Evolutionary conservation across 2,113 vertebrate species (phyloP).

Genomic region (Platysteira castanea): DNA sequence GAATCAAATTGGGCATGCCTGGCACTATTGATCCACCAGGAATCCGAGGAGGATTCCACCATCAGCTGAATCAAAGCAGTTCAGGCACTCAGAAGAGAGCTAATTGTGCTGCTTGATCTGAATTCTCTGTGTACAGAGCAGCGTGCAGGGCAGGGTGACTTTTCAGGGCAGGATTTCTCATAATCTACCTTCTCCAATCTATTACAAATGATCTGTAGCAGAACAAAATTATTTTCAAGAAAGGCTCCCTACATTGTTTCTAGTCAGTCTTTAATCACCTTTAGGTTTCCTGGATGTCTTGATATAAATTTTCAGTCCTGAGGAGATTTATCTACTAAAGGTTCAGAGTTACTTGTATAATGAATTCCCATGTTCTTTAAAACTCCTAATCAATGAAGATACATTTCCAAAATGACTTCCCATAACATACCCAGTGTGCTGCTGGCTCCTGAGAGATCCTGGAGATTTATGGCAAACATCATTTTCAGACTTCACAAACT

Average conservation of each 20-base stretch:
- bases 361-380: background rate
- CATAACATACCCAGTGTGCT: background rate
- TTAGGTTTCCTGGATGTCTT: background rate
- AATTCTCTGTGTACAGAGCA: background rate
- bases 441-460: background rate
- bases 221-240: background rate
- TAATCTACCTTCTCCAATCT: background rate
- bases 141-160: background rate
- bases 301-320: background rate
- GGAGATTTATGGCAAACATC: background rate
- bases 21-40: background rate
- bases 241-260: background rate
- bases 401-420: conserved; percentile 13
- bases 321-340: background rate
- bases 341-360: background rate
- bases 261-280: conserved; percentile 13
- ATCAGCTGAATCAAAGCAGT: background rate
- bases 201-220: background rate
- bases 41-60: background rate
- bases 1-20: background rate
- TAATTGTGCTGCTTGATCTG: background rate
- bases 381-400: background rate
- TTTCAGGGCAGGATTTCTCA: background rate
- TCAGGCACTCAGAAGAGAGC: background rate
- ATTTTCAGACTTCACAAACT: background rate